Evolutionary conservation across 2,797 vertebrate species (phyloP).

Genomic region (Gila robusta): DNA sequence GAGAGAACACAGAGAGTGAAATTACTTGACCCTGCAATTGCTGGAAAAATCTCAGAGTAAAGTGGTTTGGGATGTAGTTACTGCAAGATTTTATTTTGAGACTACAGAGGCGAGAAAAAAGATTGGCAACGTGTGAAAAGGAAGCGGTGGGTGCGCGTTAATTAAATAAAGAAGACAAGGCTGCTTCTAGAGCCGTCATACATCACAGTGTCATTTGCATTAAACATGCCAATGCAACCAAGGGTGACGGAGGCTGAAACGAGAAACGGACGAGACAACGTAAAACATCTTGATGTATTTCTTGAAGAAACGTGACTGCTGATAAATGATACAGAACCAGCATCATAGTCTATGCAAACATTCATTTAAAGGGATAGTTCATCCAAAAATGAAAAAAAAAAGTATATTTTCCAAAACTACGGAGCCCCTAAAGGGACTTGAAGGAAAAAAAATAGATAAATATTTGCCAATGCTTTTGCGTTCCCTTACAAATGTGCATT

Average conservation of each 20-base stretch:
- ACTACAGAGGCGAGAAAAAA: background rate
- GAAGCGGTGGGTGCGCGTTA: slow-evolving; percentile 49
- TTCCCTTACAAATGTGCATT: too few species aligned
- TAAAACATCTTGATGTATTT: slow-evolving; percentile 39
- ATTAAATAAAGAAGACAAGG: slow-evolving; percentile 58
- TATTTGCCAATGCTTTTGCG: too few species aligned
- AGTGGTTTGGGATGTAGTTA: slow-evolving; percentile 61
- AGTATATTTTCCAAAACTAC: background rate
- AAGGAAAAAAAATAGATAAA: too few species aligned
- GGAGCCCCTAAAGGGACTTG: background rate
- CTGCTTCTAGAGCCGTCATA: slow-evolving; percentile 65
- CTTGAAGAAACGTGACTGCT: background rate
- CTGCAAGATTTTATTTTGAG: background rate
- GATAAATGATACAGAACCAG: background rate
- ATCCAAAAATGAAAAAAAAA: background rate
- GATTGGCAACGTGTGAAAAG: slow-evolving; percentile 65
- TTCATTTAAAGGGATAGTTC: slow-evolving; percentile 3
- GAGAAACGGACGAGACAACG: slow-evolving; percentile 43
- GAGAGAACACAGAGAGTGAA: slow-evolving; percentile 61
- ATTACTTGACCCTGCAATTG: slow-evolving; percentile 63
- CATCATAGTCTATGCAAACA: background rate
- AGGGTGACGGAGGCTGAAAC: slow-evolving; percentile 44
- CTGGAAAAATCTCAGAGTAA: slow-evolving; percentile 61
- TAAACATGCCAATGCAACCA: slow-evolving; percentile 62
- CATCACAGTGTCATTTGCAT: slow-evolving; percentile 75